Conservation (phyloP, 2,888 invertebrate species). For the Shargacucullia verbasci region DNA sequence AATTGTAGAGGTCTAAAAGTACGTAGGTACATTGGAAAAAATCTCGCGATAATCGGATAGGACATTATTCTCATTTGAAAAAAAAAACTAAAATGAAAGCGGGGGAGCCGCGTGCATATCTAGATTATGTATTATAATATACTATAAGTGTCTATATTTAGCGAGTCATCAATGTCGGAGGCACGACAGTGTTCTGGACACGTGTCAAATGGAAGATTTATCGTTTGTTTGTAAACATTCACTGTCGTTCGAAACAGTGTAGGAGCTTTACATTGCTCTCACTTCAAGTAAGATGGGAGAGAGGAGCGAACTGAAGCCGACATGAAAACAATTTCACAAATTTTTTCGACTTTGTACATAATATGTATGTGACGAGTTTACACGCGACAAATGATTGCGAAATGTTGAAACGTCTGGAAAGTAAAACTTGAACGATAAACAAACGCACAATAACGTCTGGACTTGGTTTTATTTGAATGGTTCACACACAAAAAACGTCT, state of each 20-base stretch:
- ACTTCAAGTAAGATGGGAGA: not conserved
- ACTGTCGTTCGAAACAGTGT: slow-evolving; percentile 14
- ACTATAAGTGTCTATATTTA: slow-evolving; percentile 37
- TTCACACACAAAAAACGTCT: not conserved
- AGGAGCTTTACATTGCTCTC: slow-evolving; percentile 15
- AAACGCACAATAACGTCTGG: not conserved
- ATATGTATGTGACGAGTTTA: slow-evolving; percentile 1
- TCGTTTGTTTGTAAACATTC: slow-evolving; percentile 51
- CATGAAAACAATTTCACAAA: slow-evolving; percentile 13
- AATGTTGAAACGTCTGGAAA: slow-evolving; percentile 22
- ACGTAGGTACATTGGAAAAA: too few species aligned
- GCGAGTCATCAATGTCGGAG: slow-evolving; percentile 34
- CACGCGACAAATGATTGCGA: slow-evolving; percentile 4
- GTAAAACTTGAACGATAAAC: slow-evolving; percentile 8
- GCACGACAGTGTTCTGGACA: slow-evolving; percentile 35
- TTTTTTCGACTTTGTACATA: too few species aligned
- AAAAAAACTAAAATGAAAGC: not conserved
- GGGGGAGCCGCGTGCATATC: slow-evolving; percentile 6
- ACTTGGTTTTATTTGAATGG: not conserved
- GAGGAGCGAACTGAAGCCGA: slow-evolving; percentile 5
- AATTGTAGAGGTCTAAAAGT: too few species aligned
- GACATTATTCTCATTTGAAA: too few species aligned
- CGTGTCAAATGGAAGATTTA: slow-evolving; percentile 48
- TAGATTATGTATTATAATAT: slow-evolving; percentile 8
- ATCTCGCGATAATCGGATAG: too few species aligned